Evolutionary conservation across 1,140 invertebrate species (phyloP).

Genomic region (Pissodes strobi): DNA sequence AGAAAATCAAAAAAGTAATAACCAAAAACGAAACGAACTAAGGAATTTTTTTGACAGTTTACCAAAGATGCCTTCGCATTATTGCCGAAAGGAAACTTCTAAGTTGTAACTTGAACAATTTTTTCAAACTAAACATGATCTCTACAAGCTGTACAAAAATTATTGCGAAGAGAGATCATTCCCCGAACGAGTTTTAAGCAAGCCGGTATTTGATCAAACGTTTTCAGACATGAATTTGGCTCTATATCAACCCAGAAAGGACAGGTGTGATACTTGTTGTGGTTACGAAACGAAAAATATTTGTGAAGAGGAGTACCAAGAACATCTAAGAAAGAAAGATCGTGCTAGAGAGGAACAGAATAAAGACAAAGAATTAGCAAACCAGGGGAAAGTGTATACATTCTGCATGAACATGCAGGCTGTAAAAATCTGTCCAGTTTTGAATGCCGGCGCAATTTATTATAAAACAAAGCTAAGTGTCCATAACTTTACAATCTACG

Average conservation of each 20-base stretch:
- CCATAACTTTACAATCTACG: slow-evolving; percentile 56
- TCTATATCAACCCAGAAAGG: slow-evolving; percentile 41
- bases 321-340: slow-evolving; percentile 40
- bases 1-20: no score
- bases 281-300: slow-evolving; percentile 35
- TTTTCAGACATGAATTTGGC: slow-evolving; percentile 38
- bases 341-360: slow-evolving; percentile 38
- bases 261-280: slow-evolving; percentile 44
- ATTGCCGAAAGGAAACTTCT: no score
- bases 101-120: no score
- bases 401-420: slow-evolving; percentile 53
- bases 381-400: slow-evolving; percentile 23
- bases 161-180: neutral
- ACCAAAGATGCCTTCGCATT: no score
- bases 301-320: slow-evolving; percentile 31
- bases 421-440: slow-evolving; percentile 50
- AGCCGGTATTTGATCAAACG: slow-evolving; percentile 24
- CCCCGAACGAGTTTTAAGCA: neutral
- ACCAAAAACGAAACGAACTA: no score
- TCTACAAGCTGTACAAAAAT: neutral
- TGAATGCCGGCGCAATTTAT: slow-evolving; percentile 54
- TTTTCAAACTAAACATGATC: no score
- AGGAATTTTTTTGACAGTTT: no score
- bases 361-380: no score
- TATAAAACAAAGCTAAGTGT: slow-evolving; percentile 56